These are phyloP conservation scores for Myotis davidii DNA, from an alignment of 2,113 vertebrate genomes.

Conservation along the genomic window DNA sequence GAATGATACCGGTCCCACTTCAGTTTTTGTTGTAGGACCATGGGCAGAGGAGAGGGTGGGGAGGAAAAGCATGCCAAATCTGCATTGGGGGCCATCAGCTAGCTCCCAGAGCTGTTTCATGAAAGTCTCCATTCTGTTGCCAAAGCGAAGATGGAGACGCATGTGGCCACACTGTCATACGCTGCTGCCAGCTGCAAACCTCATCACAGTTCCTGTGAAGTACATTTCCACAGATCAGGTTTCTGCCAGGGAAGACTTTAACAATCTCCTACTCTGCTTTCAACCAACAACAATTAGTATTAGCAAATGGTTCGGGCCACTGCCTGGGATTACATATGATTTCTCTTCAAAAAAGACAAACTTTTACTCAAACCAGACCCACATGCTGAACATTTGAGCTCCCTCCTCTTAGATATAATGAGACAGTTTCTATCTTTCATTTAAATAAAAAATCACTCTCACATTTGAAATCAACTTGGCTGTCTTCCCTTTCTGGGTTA, in stretches of 20 bases:
- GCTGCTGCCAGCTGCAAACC: slow-evolving; percentile 86
- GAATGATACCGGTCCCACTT: slow-evolving; percentile 43
- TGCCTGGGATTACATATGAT: slow-evolving; percentile 88
- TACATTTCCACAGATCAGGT: slow-evolving; percentile 87
- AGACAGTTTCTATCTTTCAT: slow-evolving; percentile 86
- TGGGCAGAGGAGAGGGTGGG: background rate
- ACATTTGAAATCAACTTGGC: slow-evolving; percentile 87
- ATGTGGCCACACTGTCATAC: slow-evolving; percentile 78
- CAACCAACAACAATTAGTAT: slow-evolving; percentile 89
- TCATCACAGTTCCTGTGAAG: slow-evolving; percentile 87
- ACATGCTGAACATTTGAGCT: slow-evolving; percentile 84
- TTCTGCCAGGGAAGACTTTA: slow-evolving; percentile 88
- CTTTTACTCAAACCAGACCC: slow-evolving; percentile 89
- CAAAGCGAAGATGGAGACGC: slow-evolving; percentile 77
- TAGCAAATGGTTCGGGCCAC: slow-evolving; percentile 88
- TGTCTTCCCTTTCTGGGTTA: slow-evolving; percentile 81
- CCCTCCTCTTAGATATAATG: slow-evolving; percentile 83
- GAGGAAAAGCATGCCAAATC: background rate
- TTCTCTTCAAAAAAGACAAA: slow-evolving; percentile 87
- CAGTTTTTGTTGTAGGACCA: slow-evolving; percentile 57
- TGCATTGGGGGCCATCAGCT: slow-evolving; percentile 36
- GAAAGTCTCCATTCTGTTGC: slow-evolving; percentile 69
- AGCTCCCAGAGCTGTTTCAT: slow-evolving; percentile 70
- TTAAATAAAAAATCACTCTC: slow-evolving; percentile 84
- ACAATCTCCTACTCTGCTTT: slow-evolving; percentile 86